These are phyloP conservation scores for Lithodes maja DNA, from an alignment of 2,888 invertebrate species.

Conservation along the genomic window DNA sequence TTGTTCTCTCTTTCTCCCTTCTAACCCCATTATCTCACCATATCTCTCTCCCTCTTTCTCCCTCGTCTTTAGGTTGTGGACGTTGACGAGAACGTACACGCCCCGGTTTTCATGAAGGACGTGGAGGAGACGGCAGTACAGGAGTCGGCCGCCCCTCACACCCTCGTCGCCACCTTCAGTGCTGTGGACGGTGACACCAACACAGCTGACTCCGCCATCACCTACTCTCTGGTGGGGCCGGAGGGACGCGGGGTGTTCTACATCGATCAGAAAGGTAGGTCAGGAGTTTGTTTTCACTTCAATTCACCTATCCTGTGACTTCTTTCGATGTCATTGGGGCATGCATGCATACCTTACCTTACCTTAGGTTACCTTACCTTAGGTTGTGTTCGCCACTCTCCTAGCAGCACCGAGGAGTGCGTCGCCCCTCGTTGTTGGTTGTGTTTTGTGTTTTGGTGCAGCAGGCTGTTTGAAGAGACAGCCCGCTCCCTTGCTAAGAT, in stretches of 20 bases:
- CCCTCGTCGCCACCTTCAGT: constrained; percentile 84
- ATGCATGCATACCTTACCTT: no score
- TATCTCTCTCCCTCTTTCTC: neutral
- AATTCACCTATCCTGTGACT: no score
- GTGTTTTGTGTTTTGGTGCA: no score
- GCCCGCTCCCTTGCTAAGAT: no score
- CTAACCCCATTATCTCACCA: neutral
- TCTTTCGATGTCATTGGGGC: no score
- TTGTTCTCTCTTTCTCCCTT: no score
- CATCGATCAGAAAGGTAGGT: constrained; percentile 90
- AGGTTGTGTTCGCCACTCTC: no score
- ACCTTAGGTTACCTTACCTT: no score
- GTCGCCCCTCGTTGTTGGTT: no score
- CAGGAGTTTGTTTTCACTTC: no score
- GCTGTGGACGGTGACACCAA: constrained; percentile 88
- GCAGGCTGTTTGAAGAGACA: no score
- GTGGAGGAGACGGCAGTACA: constrained; percentile 84
- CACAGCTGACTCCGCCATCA: constrained; percentile 86
- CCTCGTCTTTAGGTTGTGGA: constrained; percentile 80
- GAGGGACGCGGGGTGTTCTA: constrained; percentile 94
- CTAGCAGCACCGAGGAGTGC: no score
- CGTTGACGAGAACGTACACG: constrained; percentile 90
- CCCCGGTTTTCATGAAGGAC: constrained; percentile 76
- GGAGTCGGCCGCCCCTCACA: constrained; percentile 87
- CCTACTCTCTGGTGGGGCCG: constrained; percentile 91